phyloP scores from a whole-genome alignment of 2,797 vertebrate species.

The Pipistrellus pygmaeus region DNA sequence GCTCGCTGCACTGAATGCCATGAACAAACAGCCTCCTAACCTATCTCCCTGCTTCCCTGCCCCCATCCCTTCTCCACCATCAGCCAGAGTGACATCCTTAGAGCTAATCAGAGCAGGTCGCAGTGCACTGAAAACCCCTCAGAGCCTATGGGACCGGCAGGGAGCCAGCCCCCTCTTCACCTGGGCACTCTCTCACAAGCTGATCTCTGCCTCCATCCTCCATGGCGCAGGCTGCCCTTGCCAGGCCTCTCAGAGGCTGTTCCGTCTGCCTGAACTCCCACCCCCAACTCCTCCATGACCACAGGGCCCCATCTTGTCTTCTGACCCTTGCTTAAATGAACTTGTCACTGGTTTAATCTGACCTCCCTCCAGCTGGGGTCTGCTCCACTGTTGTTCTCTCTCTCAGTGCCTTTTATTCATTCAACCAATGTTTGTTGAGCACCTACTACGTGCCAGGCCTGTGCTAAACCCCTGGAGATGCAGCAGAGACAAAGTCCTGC shows the following conservation, averaged over 20 bases:
- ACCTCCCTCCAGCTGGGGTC: not conserved
- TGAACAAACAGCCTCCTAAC: accelerated
- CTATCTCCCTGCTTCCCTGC: not conserved
- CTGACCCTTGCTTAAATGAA: not conserved
- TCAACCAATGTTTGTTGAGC: not conserved
- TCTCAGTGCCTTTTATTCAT: not conserved
- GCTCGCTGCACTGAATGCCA: not conserved
- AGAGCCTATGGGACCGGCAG: not conserved
- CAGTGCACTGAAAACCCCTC: not conserved
- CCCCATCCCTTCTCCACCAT: not conserved
- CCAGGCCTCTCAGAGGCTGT: not conserved
- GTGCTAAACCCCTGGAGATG: not conserved
- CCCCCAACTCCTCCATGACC: not conserved
- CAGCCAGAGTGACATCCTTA: not conserved
- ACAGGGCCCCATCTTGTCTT: not conserved
- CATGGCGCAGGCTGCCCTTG: not conserved
- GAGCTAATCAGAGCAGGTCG: not conserved
- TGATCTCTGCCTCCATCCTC: not conserved
- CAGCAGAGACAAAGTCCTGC: not conserved
- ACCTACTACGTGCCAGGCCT: not conserved
- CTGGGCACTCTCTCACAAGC: accelerated
- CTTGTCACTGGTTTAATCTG: not conserved
- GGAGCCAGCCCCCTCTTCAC: not conserved
- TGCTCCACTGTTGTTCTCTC: not conserved
- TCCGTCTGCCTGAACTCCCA: not conserved